phyloP scores from a whole-genome alignment of 1,140 invertebrate genomes.

The Andrena cerasifolii region DNA sequence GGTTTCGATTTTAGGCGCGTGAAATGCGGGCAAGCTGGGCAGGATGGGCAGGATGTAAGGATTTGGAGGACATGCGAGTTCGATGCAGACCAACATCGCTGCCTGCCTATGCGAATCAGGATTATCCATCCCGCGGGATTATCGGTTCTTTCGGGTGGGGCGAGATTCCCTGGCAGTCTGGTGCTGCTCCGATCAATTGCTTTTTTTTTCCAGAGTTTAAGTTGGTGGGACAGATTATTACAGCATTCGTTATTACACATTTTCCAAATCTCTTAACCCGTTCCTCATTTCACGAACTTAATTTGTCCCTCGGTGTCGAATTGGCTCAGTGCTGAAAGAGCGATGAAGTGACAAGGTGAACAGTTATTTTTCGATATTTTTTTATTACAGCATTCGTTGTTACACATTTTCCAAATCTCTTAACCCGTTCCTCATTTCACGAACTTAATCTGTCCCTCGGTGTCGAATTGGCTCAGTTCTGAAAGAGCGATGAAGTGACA shows the following conservation, averaged over 20 bases:
- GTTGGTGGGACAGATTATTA: not conserved
- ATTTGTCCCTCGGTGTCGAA: no score
- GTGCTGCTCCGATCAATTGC: not conserved
- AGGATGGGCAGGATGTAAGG: conserved; percentile 7
- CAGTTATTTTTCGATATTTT: no score
- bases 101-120: conserved; percentile 50
- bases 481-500: no score
- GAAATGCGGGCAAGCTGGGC: no score
- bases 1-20: no score
- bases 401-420: not conserved
- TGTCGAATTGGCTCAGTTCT: no score
- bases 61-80: not conserved
- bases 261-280: not conserved
- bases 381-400: not conserved
- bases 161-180: conserved; percentile 31
- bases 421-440: no score
- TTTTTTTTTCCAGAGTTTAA: not conserved
- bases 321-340: no score
- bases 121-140: conserved; percentile 63
- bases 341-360: no score
- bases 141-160: conserved; percentile 28
- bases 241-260: no score
- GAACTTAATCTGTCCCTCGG: no score
- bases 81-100: conserved; percentile 34
- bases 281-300: no score